phyloP scores from a whole-genome alignment of 2,797 vertebrate species.

The Amphiprion clarkii region DNA sequence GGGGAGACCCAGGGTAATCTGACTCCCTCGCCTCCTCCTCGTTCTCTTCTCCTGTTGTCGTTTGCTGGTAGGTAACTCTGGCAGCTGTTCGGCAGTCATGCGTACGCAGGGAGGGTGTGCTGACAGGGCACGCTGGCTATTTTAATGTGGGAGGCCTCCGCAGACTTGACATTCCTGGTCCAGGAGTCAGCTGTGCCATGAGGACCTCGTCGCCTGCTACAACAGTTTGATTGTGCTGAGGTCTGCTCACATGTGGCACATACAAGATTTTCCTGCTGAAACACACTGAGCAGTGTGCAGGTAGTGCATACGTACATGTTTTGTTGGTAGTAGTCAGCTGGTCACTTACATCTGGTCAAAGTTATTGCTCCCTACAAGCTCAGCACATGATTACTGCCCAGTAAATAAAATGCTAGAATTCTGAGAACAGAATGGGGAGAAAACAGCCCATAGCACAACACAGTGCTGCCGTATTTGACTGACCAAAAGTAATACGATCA shows the following conservation, averaged over 20 bases:
- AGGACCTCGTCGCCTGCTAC: conserved; percentile 54
- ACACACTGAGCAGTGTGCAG: conserved; percentile 8
- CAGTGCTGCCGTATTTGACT: no score
- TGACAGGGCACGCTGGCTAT: conserved; percentile 83
- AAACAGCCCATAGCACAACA: no score
- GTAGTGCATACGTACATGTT: neutral
- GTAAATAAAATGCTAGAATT: neutral
- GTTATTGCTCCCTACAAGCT: neutral
- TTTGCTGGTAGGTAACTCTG: conserved; percentile 22
- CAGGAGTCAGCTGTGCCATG: conserved; percentile 79
- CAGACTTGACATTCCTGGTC: conserved; percentile 75
- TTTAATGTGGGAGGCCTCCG: conserved; percentile 78
- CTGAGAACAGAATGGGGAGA: no score
- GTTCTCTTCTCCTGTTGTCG: conserved; percentile 37
- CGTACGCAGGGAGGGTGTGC: conserved; percentile 63
- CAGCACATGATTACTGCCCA: neutral
- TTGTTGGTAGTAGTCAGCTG: conserved; percentile 11
- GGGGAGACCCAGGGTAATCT: conserved; percentile 21
- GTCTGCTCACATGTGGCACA: conserved; percentile 43
- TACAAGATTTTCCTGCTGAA: neutral
- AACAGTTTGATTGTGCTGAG: conserved; percentile 65
- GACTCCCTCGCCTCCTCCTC: conserved; percentile 29
- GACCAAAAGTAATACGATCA: no score
- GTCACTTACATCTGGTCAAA: neutral
- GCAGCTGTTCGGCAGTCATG: conserved; percentile 83